These are phyloP conservation scores for Idaea dimidiata DNA, from an alignment of 2,888 invertebrate genomes.

Conservation along the genomic window DNA sequence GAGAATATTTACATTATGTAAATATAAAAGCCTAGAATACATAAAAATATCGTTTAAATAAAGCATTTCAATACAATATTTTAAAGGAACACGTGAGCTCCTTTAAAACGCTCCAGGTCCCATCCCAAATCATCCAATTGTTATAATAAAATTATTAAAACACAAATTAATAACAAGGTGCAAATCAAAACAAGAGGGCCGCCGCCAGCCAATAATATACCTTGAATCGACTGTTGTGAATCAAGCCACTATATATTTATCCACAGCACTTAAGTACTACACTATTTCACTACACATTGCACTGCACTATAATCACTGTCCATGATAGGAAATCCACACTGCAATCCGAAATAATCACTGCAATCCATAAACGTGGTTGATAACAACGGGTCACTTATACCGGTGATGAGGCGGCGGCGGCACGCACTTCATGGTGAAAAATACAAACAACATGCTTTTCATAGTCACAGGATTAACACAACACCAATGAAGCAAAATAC, in stretches of 20 bases:
- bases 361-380: constrained; percentile 60
- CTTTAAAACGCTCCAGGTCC: neutral
- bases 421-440: constrained; percentile 56
- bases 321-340: constrained; percentile 56
- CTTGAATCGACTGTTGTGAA: neutral
- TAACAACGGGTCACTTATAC: neutral
- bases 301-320: constrained; percentile 10
- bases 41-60: neutral
- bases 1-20: neutral
- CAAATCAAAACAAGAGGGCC: constrained; percentile 60
- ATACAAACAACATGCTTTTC: constrained; percentile 37
- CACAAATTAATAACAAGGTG: constrained; percentile 66
- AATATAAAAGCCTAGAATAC: neutral
- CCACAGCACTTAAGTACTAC: constrained; percentile 13
- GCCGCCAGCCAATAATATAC: constrained; percentile 63
- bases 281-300: constrained; percentile 3
- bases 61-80: neutral
- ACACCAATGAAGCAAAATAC: neutral
- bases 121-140: neutral
- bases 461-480: constrained; percentile 2
- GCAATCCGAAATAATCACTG: constrained; percentile 77
- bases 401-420: constrained; percentile 62
- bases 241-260: constrained; percentile 28
- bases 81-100: neutral
- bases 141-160: constrained; percentile 16